Conservation (phyloP, 2,113 vertebrate genomes). For the Neomonachus schauinslandi region DNA sequence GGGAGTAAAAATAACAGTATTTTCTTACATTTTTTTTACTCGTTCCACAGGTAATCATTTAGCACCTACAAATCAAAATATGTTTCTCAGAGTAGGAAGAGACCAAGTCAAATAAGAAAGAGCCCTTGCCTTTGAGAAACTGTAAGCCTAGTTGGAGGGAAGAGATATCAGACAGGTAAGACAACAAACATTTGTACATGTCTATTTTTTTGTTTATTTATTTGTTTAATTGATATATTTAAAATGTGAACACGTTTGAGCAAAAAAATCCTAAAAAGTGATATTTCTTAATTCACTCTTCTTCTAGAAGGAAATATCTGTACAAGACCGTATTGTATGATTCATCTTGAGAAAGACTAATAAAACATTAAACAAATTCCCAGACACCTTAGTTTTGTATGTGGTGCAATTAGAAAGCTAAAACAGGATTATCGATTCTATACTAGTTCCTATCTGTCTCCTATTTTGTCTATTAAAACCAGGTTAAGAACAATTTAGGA, state of each 20-base stretch:
- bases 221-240: not conserved
- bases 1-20: not conserved
- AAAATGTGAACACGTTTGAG: not conserved
- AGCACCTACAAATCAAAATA: not conserved
- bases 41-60: not conserved
- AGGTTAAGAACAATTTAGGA: not conserved
- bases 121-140: not conserved
- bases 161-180: not conserved
- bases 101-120: not conserved
- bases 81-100: not conserved
- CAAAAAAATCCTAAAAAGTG: not conserved
- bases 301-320: constrained; percentile 1
- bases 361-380: not conserved
- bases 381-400: not conserved
- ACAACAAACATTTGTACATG: not conserved
- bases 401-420: not conserved
- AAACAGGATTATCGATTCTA: not conserved
- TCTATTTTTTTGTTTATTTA: not conserved
- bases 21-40: not conserved
- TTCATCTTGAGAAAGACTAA: not conserved
- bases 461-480: not conserved
- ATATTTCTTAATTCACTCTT: not conserved
- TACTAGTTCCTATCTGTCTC: not conserved
- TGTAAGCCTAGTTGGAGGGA: not conserved
- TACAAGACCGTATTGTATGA: not conserved